These are phyloP conservation scores for Drosophila virilis DNA, from an alignment of 1,140 invertebrate genomes.

Conservation along the genomic window DNA sequence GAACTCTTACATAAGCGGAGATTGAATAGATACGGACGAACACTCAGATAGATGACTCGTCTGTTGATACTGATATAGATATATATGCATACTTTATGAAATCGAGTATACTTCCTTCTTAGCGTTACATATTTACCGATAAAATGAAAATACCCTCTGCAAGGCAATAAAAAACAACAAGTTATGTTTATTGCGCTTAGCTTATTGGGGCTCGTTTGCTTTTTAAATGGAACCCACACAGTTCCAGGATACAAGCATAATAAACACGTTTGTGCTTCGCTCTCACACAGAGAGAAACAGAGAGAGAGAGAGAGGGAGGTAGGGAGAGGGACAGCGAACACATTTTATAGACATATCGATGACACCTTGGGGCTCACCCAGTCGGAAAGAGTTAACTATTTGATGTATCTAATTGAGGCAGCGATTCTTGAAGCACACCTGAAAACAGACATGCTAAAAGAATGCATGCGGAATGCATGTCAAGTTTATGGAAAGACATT, in stretches of 20 bases:
- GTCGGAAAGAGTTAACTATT: background rate
- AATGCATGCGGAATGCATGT: background rate
- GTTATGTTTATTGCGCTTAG: slow-evolving; percentile 33
- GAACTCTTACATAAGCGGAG: no score
- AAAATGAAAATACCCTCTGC: no score
- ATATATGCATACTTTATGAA: no score
- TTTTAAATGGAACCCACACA: slow-evolving; percentile 7
- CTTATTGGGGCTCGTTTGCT: slow-evolving; percentile 33
- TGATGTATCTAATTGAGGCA: background rate
- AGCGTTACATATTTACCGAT: no score
- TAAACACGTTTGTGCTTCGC: slow-evolving; percentile 27
- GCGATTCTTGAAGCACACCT: background rate
- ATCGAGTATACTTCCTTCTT: no score
- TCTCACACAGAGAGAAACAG: background rate
- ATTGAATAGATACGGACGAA: no score
- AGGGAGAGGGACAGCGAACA: background rate
- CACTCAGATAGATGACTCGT: no score
- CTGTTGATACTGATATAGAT: no score
- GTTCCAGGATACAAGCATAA: slow-evolving; percentile 24
- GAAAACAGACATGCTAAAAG: background rate
- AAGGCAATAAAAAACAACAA: background rate
- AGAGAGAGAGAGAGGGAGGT: background rate
- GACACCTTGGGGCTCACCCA: background rate
- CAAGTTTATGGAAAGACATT: no score
- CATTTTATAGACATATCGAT: slow-evolving; percentile 4